A percentile compares a stretch with the other conserved stretches of the same genome.
Evolutionary conservation across 2,888 invertebrate genomes (phyloP).

Genomic region (Erebia epiphron): DNA sequence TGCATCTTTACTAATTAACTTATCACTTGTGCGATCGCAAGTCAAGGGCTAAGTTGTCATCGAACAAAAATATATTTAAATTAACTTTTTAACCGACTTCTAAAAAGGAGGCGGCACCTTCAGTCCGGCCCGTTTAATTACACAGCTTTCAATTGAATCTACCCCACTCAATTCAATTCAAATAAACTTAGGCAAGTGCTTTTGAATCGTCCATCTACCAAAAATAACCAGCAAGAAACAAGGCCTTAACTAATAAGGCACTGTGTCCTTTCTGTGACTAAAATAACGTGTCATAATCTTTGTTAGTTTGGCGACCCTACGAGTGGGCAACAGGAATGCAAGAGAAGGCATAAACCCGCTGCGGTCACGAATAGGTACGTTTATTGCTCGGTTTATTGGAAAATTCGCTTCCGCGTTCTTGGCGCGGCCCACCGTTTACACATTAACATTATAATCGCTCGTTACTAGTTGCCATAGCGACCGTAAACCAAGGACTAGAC

Average conservation of each 20-base stretch:
- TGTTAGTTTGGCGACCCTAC: constrained; percentile 9
- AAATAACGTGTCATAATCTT: neutral
- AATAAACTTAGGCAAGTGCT: too few species aligned
- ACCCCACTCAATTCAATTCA: too few species aligned
- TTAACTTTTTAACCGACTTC: too few species aligned
- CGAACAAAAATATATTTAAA: too few species aligned
- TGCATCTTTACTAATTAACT: too few species aligned
- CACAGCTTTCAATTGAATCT: too few species aligned
- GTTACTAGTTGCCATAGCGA: constrained; percentile 24
- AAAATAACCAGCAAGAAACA: neutral
- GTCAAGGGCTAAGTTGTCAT: too few species aligned
- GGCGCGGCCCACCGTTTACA: constrained; percentile 59
- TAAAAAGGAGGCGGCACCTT: too few species aligned
- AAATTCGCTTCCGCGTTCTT: constrained; percentile 74
- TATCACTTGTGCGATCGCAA: too few species aligned
- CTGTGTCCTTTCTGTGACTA: neutral
- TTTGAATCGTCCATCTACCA: too few species aligned
- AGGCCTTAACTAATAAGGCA: neutral
- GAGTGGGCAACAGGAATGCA: constrained; percentile 52
- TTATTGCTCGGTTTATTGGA: constrained; percentile 73
- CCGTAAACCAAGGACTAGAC: neutral
- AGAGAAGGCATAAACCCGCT: constrained; percentile 43
- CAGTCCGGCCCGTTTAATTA: too few species aligned
- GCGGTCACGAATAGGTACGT: constrained; percentile 60
- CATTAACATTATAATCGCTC: constrained; percentile 43